Evolutionary conservation across 2,113 vertebrate species (phyloP), one percentile per base, ranked within the genome.

Genomic region (Cynopterus brachyotis): DNA sequence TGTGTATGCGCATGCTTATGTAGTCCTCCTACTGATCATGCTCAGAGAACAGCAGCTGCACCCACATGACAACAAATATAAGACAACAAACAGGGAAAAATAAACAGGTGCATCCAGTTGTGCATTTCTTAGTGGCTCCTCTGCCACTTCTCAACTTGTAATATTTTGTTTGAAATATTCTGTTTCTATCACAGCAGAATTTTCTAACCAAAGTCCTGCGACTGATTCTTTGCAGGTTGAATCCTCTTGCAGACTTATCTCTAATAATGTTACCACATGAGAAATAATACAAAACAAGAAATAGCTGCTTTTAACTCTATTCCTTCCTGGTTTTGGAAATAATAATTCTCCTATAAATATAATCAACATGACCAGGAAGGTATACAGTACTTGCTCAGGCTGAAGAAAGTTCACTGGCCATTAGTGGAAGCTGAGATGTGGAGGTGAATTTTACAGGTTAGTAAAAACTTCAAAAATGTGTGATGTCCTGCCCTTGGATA

Each of bases 221-320:
- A 70, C 87, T 72, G 70, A 89, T 75, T 60, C 45, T 75, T 80
- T 72, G 64, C 20, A 37, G 78, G 64, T 15, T 97, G 50, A 30
- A 45, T 67, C 96, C 88, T 92, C 60, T 72, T 81, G 24, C 42
- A 60, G 90, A 80, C 70, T 95, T 73, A 79, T 50, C 55, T 93
- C 72, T 50, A 89, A 83, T 88, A 84, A 90, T 86, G 17, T 66
- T 50, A 89, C 32, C 13, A 42, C 19, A 22, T 3, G 45, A 86
- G 55, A 53, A 86, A 94, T 30, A 76, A 20, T 9, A 60, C 35
- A 85, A 82, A 89, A 40, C 6, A 73, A 91, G 40, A 10, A 57
- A 50, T 28, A 47, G 35, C 16, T 94, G 35, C 37, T 50, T 73
- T 75, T 40, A 24, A 24, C 30, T 40, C n/a, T 85, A 2, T 55